A percentile compares a stretch with the other conserved stretches of the same genome.
Evolutionary conservation across 2,113 vertebrate genomes (phyloP).

Genomic region (Paracanthobrama guichenoti): DNA sequence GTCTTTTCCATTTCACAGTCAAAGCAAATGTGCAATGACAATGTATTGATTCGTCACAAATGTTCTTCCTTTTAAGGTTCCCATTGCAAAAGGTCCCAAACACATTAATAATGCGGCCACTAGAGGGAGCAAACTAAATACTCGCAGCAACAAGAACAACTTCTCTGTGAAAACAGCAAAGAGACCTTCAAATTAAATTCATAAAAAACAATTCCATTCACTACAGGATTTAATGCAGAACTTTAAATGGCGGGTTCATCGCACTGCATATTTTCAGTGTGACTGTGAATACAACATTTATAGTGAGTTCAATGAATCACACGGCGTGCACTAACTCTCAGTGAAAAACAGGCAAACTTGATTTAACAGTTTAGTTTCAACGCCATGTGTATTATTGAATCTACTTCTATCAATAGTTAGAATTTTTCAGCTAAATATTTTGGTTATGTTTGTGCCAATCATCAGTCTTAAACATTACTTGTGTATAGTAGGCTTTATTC

Average conservation of each 20-base stretch:
- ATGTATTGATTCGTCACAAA: background rate
- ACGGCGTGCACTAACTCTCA: too few species aligned
- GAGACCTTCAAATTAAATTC: background rate
- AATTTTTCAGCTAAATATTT: background rate
- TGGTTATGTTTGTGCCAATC: background rate
- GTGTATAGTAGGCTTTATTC: background rate
- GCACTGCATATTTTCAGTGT: background rate
- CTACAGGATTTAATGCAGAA: background rate
- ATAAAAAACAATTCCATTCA: background rate
- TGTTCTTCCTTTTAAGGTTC: background rate
- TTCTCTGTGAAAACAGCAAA: conserved; percentile 1
- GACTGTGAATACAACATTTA: background rate
- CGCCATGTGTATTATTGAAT: background rate
- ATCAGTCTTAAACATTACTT: background rate
- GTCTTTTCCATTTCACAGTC: background rate
- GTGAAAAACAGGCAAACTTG: background rate
- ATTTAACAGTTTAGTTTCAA: background rate
- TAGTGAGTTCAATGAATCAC: too few species aligned
- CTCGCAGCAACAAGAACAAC: background rate
- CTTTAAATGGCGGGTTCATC: background rate
- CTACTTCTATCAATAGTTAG: background rate
- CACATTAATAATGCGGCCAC: conserved; percentile 53
- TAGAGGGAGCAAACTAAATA: conserved; percentile 58
- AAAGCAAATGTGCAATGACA: background rate
- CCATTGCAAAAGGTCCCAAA: background rate